Base-by-base conservation (phyloP, 2,797 vertebrate species). In the Lepilemur septentrionalis region DNA sequence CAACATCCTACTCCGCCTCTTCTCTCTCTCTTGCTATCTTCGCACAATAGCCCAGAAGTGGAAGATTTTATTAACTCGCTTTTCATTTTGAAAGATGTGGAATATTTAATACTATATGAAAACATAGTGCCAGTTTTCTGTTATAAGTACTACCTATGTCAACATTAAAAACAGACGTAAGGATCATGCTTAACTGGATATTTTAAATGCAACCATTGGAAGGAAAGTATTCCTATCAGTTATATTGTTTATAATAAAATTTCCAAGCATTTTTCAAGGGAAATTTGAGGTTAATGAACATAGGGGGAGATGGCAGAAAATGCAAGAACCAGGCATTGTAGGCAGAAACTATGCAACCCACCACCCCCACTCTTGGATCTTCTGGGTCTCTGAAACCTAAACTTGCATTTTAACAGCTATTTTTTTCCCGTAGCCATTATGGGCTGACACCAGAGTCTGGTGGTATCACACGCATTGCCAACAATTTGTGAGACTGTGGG, bases 321-420 rank as follows among this genome's bases (percentile, higher is more conserved):
- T 50, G 57, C 52, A 75, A 69, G 43, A 94, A 76, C 17, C 86
- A 95, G 69, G 46, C 43, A 91, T 83, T 78, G 9, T 6, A 22
- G 28, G 41, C 10, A 28, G 76, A 38, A 97, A 81, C 32, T 41
- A 3, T 73, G 79, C n/a, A 70, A 70, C 20, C 5, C 0, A 41
- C 4, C n/a, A 13, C 25, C 4, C 57, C 30, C 5, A 7, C 5
- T 88, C 85, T 38, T 4, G 43, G 0, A 94, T 94, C 88, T 96
- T 35, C 8, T 96, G 89, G 5, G 57, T 63, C 69, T 93, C 46
- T 65, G 96, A 94, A 80, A 83, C 38, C 18, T n/a, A 48, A 18
- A 88, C 17, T 69, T 95, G 28, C 73, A 95, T 95, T 96, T 96
- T 85, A 43, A 97, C 96, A 93, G 46, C 28, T 91, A 81, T 76